Evolutionary conservation across 2,797 vertebrate species (phyloP).

Genomic region (Pterois miles): DNA sequence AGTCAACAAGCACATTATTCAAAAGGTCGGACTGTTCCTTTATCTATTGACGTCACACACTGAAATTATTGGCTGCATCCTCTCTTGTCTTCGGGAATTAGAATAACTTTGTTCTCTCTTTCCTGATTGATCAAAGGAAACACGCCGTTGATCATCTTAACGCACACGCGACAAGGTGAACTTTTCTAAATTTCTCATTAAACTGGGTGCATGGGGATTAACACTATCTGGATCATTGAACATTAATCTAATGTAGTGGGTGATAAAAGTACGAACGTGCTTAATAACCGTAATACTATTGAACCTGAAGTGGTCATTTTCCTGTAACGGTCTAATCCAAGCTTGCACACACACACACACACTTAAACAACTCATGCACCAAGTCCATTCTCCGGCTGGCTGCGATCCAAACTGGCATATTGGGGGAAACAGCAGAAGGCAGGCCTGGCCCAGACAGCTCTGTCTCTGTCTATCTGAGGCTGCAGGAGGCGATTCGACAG

Average conservation of each 20-base stretch:
- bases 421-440: slow-evolving; percentile 59
- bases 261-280: slow-evolving; percentile 36
- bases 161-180: background rate
- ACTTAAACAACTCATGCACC: slow-evolving; percentile 41
- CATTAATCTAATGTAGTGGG: slow-evolving; percentile 12
- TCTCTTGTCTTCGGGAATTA: background rate
- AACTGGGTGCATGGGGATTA: background rate
- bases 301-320: slow-evolving; percentile 31
- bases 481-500: slow-evolving; percentile 58
- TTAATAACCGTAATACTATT: slow-evolving; percentile 15
- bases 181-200: background rate
- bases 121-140: background rate
- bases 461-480: slow-evolving; percentile 59
- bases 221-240: background rate
- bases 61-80: background rate
- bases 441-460: slow-evolving; percentile 52
- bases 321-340: slow-evolving; percentile 14
- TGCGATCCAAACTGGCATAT: slow-evolving; percentile 55
- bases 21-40: background rate
- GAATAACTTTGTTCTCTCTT: background rate
- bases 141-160: background rate
- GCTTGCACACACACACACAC: background rate
- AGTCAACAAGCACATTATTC: background rate
- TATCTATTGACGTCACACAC: background rate
- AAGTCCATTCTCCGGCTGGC: slow-evolving; percentile 49